Percentiles rank a stretch among this genome's conserved stretches.
phyloP scores from a whole-genome alignment of 2,888 invertebrate species.

The Ethmia dodecea region DNA sequence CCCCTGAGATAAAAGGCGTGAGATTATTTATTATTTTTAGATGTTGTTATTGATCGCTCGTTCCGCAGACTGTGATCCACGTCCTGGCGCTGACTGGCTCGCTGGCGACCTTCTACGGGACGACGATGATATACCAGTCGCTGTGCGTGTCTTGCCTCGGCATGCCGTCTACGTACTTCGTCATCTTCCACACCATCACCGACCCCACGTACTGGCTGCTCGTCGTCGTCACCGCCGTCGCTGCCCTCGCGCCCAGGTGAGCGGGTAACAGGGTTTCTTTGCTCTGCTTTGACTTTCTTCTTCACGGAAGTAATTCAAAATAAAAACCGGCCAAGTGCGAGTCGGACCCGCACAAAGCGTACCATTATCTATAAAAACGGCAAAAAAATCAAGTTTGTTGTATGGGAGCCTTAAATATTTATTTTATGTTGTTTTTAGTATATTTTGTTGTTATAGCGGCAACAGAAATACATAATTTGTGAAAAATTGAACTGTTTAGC shows the following conservation, averaged over 20 bases:
- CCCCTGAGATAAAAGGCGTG: not conserved
- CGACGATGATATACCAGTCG: conserved; percentile 90
- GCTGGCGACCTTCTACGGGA: conserved; percentile 87
- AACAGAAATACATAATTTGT: too few relatives aligned
- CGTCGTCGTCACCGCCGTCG: conserved; percentile 84
- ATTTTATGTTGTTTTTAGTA: too few relatives aligned
- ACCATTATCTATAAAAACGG: too few relatives aligned
- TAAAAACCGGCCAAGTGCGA: too few relatives aligned
- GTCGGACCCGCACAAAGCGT: too few relatives aligned
- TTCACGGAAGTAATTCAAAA: too few relatives aligned
- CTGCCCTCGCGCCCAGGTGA: conserved; percentile 91
- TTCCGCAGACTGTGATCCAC: conserved; percentile 90
- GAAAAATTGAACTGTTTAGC: too few relatives aligned
- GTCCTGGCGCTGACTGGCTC: conserved; percentile 86
- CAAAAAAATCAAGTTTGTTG: too few relatives aligned
- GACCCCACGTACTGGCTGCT: conserved; percentile 90
- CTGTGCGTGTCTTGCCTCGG: conserved; percentile 85
- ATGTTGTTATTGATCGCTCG: not conserved
- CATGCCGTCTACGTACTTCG: conserved; percentile 92
- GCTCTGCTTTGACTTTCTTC: too few relatives aligned
- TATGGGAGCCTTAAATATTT: too few relatives aligned
- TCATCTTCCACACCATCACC: conserved; percentile 86
- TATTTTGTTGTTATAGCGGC: too few relatives aligned
- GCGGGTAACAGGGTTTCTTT: too few relatives aligned
- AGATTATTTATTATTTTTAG: not conserved